Evolutionary conservation across 1,140 invertebrate species (phyloP), one percentile per base, ranked within the genome.

Genomic region (Cardiocondyla obscurior): DNA sequence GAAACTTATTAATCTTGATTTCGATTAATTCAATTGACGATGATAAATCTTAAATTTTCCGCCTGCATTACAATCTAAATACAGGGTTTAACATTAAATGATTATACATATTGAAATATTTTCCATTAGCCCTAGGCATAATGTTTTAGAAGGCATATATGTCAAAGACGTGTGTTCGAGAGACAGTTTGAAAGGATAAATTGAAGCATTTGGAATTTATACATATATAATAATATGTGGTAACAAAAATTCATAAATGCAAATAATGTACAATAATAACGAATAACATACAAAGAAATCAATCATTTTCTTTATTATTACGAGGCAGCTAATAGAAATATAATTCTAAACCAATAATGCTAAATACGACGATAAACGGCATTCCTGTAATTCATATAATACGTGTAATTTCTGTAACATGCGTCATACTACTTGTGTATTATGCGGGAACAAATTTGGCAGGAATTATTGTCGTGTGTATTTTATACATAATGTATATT

Each of bases 401-500:
- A 36, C 19, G 12, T 77, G 22, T 67, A 49, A 76, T 22, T 64
- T 76, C 57, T 49, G 49, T 79, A 69, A 53, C 69, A 67, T 36
- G 73, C 33, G 39, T 30, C 30, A 28, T 79, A 79, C 67, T 55
- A 70, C 33, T 82, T 86, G 69, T 22, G 67, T 85, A 82, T 82
- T 49, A 42, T 33, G 73, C 74, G 85, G 86, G 85, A 84, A 83
- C 85, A 87, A 87, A 74, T 84, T 60, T 81, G 82, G 60, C 69
- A 73, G 62, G 73, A 65, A 81, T 81, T 76, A 84, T 74, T 64
- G 64, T 65, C 53, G 39, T 64, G 51, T 72, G 84, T 74, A 42
- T 87, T 87, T 87, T 84, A 87, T 87, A 87, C 19, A 87, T 87
- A 86, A 86, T 87, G 73, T 87, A 87, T 83, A 84, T 86, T 83